Percentiles rank a stretch among this genome's conserved stretches.
Conservation (phyloP, 1,140 invertebrate genomes). For the Andrena cerasifolii region DNA sequence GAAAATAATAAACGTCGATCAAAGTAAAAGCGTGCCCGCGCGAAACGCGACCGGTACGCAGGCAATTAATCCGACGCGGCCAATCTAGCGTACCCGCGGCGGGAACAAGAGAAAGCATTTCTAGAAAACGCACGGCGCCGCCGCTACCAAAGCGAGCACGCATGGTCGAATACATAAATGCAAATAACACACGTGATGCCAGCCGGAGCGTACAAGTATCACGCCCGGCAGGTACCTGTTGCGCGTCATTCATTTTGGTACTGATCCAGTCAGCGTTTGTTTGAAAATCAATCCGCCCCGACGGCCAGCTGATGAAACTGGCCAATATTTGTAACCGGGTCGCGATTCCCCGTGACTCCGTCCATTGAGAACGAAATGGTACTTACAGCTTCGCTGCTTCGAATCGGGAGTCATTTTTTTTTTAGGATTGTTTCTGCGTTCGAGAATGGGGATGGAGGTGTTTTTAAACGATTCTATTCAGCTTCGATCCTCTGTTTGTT, state of each 20-base stretch:
- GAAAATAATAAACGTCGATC: not conserved
- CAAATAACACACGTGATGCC: conserved; percentile 59
- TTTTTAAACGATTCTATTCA: no score
- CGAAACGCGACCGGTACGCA: not conserved
- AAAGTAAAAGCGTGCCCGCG: conserved; percentile 9
- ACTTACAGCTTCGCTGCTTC: no score
- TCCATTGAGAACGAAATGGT: no score
- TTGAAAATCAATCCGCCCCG: conserved; percentile 63
- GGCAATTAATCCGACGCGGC: conserved; percentile 24
- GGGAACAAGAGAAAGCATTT: conserved; percentile 28
- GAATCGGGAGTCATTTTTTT: no score
- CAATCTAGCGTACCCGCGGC: conserved; percentile 1
- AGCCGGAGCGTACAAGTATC: conserved; percentile 71
- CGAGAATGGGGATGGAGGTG: no score
- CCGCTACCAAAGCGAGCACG: conserved; percentile 38
- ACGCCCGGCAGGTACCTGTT: conserved; percentile 70
- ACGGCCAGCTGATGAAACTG: conserved; percentile 61
- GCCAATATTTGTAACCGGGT: conserved; percentile 54
- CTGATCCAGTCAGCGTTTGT: conserved; percentile 73
- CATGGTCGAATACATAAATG: conserved; percentile 55
- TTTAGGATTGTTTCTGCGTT: no score
- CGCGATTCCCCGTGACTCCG: no score
- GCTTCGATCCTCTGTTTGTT: no score
- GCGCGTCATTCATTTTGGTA: conserved; percentile 77
- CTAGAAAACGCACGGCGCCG: not conserved